phyloP scores from a whole-genome alignment of 2,888 invertebrate genomes.

The Crocallis elinguaria region DNA sequence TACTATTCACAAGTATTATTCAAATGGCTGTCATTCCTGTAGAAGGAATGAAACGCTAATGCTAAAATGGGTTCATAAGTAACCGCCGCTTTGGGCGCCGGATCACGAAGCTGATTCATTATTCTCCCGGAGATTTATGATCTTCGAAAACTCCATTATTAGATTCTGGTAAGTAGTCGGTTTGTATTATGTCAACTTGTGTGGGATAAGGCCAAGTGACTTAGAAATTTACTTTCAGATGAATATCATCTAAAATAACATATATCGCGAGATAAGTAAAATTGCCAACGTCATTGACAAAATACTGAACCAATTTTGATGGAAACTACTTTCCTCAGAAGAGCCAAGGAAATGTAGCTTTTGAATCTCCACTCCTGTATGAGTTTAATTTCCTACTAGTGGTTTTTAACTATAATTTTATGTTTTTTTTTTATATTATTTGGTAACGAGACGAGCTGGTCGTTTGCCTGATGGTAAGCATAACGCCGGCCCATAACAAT shows the following conservation, averaged over 20 bases:
- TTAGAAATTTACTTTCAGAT: conserved; percentile 1
- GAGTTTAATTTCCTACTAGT: too few relatives aligned
- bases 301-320: too few relatives aligned
- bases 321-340: too few relatives aligned
- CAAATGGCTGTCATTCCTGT: conserved; percentile 31
- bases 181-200: conserved; percentile 1
- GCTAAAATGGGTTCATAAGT: conserved; percentile 50
- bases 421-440: too few relatives aligned
- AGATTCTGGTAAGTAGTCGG: conserved; percentile 24
- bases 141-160: conserved; percentile 46
- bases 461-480: too few relatives aligned
- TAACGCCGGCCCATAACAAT: too few relatives aligned
- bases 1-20: conserved; percentile 12
- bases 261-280: too few relatives aligned
- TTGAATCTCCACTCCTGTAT: too few relatives aligned
- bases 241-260: not conserved
- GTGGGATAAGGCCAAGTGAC: conserved; percentile 8
- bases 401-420: too few relatives aligned
- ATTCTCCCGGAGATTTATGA: conserved; percentile 54
- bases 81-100: conserved; percentile 44
- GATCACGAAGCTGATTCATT: conserved; percentile 55
- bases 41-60: conserved; percentile 38
- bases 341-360: too few relatives aligned
- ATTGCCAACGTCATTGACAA: too few relatives aligned
- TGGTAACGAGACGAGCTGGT: too few relatives aligned